phyloP scores from a whole-genome alignment of 1,140 invertebrate genomes.

The Sitobion miscanthi region DNA sequence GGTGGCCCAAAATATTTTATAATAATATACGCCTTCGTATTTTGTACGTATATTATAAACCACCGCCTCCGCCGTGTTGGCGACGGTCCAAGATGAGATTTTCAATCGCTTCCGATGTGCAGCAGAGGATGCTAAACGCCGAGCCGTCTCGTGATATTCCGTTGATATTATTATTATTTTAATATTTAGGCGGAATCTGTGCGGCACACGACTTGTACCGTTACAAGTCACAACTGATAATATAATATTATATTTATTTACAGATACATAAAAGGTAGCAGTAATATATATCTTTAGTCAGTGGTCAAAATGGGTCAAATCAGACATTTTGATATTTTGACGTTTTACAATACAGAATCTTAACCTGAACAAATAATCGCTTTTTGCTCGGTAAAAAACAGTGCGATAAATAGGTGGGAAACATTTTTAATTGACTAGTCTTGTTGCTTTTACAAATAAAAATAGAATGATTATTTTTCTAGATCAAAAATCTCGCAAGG shows the following conservation, averaged over 20 bases:
- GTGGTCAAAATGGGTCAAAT: not conserved
- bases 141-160: not conserved
- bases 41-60: not conserved
- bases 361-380: not conserved
- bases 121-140: not conserved
- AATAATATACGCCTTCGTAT: not conserved
- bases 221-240: not conserved
- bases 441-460: not conserved
- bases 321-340: not conserved
- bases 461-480: not conserved
- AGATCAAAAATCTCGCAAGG: not conserved
- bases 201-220: not conserved
- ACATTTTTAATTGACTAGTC: not conserved
- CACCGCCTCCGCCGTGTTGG: not conserved
- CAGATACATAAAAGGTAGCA: not conserved
- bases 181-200: not conserved
- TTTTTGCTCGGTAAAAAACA: not conserved
- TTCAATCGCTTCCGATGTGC: not conserved
- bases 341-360: not conserved
- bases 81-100: not conserved
- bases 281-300: not conserved
- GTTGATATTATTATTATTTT: not conserved
- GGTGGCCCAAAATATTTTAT: not conserved
- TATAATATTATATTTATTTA: too few relatives aligned
- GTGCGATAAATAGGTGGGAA: not conserved